Base-by-base conservation (phyloP, 2,888 invertebrate species). In the Trichogramma evanescens region DNA sequence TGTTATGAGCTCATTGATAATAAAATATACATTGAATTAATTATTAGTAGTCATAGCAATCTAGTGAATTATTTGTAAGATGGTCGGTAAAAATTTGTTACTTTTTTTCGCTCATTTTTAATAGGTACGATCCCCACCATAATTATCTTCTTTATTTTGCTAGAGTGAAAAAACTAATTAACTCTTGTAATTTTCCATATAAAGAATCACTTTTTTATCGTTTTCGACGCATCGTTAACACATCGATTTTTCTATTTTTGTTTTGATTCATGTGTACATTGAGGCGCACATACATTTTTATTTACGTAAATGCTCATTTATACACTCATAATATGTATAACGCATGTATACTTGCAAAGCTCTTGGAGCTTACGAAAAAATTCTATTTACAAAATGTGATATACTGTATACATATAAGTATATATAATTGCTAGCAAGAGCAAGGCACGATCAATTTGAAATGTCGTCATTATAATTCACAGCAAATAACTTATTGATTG, bases 361-460 rank as follows among this genome's bases (percentile, higher is more conserved):
- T 63, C 63, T 43, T 53, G 3, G 59, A 60, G 59, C 60, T 60
- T 62, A 64, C 55, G 26, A 26, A 64, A 64, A 64, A 62, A 53
- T 62, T 56, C 57, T 64, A 64, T 64, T 55, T 64, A 64, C 64
- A 64, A 9, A 61, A 51, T 60, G 56, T 60, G 10, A 13, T 48
- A 48, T 13, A 48, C 26, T 59, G 56, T 64, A 62, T 66, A 63
- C 54, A 59, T 49, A 13, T 67, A 66, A 67, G 44, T 61, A 67
- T 63, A 66, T 61, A 63, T 68, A 63, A 54, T 60, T 69, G 70
- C 69, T 70, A 66, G 66, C 66, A 68, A 68, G 68, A 71, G 65
- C 72, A 72, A 72, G 72, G 72, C 72, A 72, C 72, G 65, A 68
- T 69, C 68, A 67, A 68, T 67, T 70, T 67, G 62, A 65, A 66